Conservation (phyloP, 2,888 invertebrate species). For the Argyresthia albistria region DNA sequence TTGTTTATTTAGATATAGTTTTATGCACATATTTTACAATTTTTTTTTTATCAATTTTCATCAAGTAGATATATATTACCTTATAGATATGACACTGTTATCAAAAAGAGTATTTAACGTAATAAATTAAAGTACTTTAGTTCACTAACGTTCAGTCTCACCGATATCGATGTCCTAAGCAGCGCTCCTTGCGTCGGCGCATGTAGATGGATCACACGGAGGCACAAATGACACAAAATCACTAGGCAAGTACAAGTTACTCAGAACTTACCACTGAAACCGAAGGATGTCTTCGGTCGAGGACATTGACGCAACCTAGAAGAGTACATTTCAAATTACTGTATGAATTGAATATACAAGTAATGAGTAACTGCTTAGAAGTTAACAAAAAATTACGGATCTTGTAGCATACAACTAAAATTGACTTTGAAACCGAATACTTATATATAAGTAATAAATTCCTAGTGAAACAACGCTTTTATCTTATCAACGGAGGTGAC, state of each 20-base stretch:
- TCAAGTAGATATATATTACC: not conserved
- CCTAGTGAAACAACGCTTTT: too few relatives aligned
- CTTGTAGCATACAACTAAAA: too few relatives aligned
- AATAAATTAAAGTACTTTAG: not conserved
- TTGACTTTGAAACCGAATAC: too few relatives aligned
- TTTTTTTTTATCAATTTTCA: not conserved
- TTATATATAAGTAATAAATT: too few relatives aligned
- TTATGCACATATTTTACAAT: too few relatives aligned
- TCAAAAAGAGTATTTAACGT: not conserved
- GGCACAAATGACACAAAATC: conserved; percentile 34
- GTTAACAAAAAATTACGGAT: too few relatives aligned
- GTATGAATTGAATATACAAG: not conserved
- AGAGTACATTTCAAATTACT: not conserved
- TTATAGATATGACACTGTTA: not conserved
- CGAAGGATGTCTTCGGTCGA: conserved; percentile 5
- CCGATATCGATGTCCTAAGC: not conserved
- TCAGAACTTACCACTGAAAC: conserved; percentile 54
- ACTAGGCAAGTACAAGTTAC: conserved; percentile 43
- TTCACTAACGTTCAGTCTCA: conserved; percentile 1
- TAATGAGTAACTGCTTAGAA: not conserved
- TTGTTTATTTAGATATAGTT: conserved; percentile 13
- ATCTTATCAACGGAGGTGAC: too few relatives aligned
- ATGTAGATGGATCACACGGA: not conserved
- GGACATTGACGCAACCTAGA: not conserved
- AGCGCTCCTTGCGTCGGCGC: not conserved